A percentile compares a stretch with the other conserved stretches of the same genome.
These are phyloP conservation scores for Argyresthia goedartella DNA, from an alignment of 2,888 invertebrate genomes.

Conservation along the genomic window DNA sequence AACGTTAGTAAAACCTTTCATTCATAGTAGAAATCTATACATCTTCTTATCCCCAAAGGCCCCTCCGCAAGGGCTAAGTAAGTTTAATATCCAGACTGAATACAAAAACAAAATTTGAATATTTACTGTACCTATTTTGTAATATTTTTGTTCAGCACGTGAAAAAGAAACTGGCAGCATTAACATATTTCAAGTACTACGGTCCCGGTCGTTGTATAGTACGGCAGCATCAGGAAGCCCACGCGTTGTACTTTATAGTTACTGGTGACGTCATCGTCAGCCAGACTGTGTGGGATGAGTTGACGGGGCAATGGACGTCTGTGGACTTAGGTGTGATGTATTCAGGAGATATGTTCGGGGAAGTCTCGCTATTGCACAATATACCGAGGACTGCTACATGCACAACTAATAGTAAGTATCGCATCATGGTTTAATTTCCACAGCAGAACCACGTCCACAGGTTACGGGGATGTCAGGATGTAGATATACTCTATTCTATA, in stretches of 20 bases:
- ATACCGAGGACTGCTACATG: slow-evolving; percentile 1
- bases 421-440: not conserved
- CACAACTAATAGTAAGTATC: not conserved
- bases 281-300: slow-evolving; percentile 59
- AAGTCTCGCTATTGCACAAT: slow-evolving; percentile 73
- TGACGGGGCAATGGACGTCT: slow-evolving; percentile 49
- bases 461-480: no score
- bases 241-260: slow-evolving; percentile 75
- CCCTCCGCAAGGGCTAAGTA: no score
- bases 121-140: no score
- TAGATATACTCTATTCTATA: no score
- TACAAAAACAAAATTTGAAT: no score
- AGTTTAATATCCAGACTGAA: no score
- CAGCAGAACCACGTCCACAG: no score
- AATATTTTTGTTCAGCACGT: slow-evolving; percentile 48
- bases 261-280: slow-evolving; percentile 67
- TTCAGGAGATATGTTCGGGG: slow-evolving; percentile 76
- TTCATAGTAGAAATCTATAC: no score
- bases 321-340: slow-evolving; percentile 64
- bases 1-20: slow-evolving; percentile 42
- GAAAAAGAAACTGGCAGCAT: slow-evolving; percentile 71
- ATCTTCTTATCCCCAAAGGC: no score
- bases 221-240: slow-evolving; percentile 71
- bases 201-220: slow-evolving; percentile 72
- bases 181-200: slow-evolving; percentile 73